Evolutionary conservation across 2,113 vertebrate genomes (phyloP), one percentile per base, ranked within the genome.

Genomic region (Rutilus rutilus): DNA sequence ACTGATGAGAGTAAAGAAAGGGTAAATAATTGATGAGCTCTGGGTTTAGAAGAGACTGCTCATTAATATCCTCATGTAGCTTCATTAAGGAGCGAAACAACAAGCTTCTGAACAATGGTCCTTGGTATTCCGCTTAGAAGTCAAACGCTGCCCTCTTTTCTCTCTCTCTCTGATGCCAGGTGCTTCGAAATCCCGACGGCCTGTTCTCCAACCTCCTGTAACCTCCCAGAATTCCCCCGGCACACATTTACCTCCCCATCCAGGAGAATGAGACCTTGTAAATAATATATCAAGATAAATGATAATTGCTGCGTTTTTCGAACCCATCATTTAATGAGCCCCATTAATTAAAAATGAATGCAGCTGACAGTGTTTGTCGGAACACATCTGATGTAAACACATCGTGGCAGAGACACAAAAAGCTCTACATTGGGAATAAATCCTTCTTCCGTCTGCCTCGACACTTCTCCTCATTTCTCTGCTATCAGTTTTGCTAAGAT

Each of bases 221-320:
- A 87, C 93, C 90, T 90, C 93, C 92, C 89, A 71, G 80, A 93
- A 80, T 91, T 92, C 92, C 92, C 87, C 90, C 90, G 90, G 91
- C 85, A 93, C 95, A 94, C 94, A 94, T 96, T 94, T 95, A 85
- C 91, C 94, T 96, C 95, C 94, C 96, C 95, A 96, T 96, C 93
- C 94, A 94, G 94, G 96, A 97, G 96, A 97, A 96, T 94, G 94
- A 97, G 94, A 94, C 95, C 97, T 97, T 94, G 96, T 99, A 98
- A 99, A 99, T 98, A 98, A 99, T 98, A 97, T 97, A 99, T 98
- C 96, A 98, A 97, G 97, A 99, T 98, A 98, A 98, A 99, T 97
- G 97, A 98, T 98, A 98, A 98, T 98, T 97, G 96, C 96, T 95
- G 94, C 88, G 90, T 95, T 97, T 97, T 96, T 95, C 69, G 65